Evolutionary conservation across 2,888 invertebrate species (phyloP), one percentile per base, ranked within the genome.

Genomic region (Halictus quadricinctus): DNA sequence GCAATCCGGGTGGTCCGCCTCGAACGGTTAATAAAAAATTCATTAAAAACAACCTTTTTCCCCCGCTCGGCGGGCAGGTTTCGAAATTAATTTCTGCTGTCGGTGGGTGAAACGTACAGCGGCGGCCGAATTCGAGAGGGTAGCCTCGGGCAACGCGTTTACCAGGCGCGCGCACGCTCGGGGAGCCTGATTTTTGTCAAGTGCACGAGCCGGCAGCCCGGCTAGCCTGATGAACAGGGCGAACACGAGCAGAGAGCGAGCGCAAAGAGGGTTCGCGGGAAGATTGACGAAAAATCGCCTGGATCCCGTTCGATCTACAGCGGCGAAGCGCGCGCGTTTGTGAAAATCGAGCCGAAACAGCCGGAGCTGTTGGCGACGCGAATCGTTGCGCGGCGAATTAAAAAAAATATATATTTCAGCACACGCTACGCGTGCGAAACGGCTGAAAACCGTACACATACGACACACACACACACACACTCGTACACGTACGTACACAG

Each of bases 111-210:
- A 41, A n/a, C 46, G 72, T 4, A 60, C 64, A 79, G 87, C 83
- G 75, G 74, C 76, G 87, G 54, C 82, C 76, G 89, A 85, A 89
- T 88, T 83, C 66, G 41, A 13, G 54, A 58, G 43, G 54, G 66
- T 76, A 13, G 78, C 84, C 79, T 29, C 48, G 48, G 81, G 90
- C 80, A 15, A 2, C 64, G 50, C 72, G 54, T 29, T 25, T 60
- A 64, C 60, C 60, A 7, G 12, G 29, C 29, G n/a, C 64, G 48
- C 25, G 18, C 69, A 79, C 58, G 58, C 64, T 43, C 25, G 80
- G 79, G 25, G 60, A 72, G 81, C 69, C 83, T 84, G 86, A 89
- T 89, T 89, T 88, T 89, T 89, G 80, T 81, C 90, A 81, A 81
- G 80, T 73, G 80, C 69, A 80, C 72, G 48, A 58, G 43, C 70